A percentile compares a stretch with the other conserved stretches of the same genome.
Evolutionary conservation across 1,140 invertebrate genomes (phyloP).

Genomic region (Manduca sexta): DNA sequence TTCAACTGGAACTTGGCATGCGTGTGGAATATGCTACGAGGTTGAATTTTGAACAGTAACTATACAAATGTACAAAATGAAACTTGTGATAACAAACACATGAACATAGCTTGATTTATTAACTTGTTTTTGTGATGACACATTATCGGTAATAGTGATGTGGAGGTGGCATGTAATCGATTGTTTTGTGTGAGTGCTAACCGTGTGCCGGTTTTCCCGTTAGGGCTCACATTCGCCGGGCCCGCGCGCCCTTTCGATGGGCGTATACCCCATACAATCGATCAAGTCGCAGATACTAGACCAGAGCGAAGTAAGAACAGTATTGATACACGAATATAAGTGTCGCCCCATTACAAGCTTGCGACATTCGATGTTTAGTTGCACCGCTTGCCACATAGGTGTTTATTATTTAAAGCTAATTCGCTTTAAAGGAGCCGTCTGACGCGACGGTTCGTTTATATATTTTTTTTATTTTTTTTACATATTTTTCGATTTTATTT

Average conservation of each 20-base stretch:
- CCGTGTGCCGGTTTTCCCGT: conserved; percentile 72
- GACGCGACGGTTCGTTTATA: not conserved
- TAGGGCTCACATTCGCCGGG: conserved; percentile 92
- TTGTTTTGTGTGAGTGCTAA: conserved; percentile 71
- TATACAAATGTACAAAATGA: conserved; percentile 24
- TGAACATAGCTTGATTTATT: conserved; percentile 51
- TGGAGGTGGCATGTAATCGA: conserved; percentile 49
- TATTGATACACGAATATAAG: conserved; percentile 45
- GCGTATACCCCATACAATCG: conserved; percentile 89
- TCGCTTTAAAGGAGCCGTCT: conserved; percentile 25
- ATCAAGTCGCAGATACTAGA: conserved; percentile 88
- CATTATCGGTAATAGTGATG: conserved; percentile 45
- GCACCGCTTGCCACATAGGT: conserved; percentile 69
- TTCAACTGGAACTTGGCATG: conserved; percentile 40
- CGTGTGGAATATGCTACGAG: conserved; percentile 25
- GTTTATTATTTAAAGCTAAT: conserved; percentile 36
- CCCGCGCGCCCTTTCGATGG: conserved; percentile 88
- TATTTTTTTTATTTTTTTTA: conserved; percentile 10
- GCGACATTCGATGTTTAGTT: conserved; percentile 68
- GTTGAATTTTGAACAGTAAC: not conserved
- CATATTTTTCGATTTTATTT: conserved; percentile 13
- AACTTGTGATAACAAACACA: conserved; percentile 25
- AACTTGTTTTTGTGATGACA: conserved; percentile 28
- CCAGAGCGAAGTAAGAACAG: conserved; percentile 88
- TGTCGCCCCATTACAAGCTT: conserved; percentile 57